These are phyloP conservation scores for Anoplopoma fimbria DNA, from an alignment of 2,113 vertebrate species.

Conservation along the genomic window DNA sequence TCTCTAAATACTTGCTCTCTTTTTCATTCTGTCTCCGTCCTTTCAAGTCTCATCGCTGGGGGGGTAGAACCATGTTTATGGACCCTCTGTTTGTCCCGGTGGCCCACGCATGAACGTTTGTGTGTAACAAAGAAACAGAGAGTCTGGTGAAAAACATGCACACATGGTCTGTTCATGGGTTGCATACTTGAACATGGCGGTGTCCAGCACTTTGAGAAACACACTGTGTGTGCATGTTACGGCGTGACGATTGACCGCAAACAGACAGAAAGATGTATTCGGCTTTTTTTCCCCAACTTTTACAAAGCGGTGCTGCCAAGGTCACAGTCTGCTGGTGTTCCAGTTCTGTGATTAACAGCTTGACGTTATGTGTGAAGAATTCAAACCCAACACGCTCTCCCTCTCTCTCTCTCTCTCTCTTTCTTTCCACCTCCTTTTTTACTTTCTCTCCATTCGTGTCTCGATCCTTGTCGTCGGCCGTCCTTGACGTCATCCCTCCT, in stretches of 20 bases:
- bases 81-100: constrained; percentile 59
- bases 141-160: constrained; percentile 50
- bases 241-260: not conserved
- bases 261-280: not conserved
- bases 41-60: constrained; percentile 68
- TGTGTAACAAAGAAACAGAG: too few relatives aligned
- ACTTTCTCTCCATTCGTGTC: constrained; percentile 9
- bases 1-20: constrained; percentile 50
- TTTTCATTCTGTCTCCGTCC: constrained; percentile 36
- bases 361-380: constrained; percentile 84
- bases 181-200: constrained; percentile 17
- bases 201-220: not conserved
- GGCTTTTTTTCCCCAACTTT: constrained; percentile 9
- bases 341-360: constrained; percentile 81
- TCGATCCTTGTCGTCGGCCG: not conserved
- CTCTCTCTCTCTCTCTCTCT: not conserved
- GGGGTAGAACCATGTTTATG: constrained; percentile 67
- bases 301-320: constrained; percentile 67
- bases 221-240: too few relatives aligned
- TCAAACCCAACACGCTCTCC: constrained; percentile 55
- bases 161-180: constrained; percentile 44
- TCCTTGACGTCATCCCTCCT: constrained; percentile 29
- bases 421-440: not conserved
- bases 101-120: too few relatives aligned
- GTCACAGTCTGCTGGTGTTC: too few relatives aligned